These are phyloP conservation scores for Alectura lathami DNA, from an alignment of 2,113 vertebrate genomes.

Conservation along the genomic window DNA sequence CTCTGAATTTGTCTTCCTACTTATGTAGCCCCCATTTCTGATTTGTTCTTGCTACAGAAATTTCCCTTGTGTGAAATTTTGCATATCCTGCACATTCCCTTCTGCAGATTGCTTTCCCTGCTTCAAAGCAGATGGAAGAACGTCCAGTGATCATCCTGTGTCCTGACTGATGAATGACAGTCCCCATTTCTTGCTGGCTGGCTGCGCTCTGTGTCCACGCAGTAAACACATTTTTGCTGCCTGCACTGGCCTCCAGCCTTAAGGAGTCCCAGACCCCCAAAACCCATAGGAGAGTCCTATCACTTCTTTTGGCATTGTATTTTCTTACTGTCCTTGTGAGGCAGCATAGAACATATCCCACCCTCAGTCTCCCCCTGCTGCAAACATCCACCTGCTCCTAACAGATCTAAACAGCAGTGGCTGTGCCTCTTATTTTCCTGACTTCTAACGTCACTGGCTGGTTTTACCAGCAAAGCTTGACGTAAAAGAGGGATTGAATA, in stretches of 20 bases:
- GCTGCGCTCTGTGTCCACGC: not conserved
- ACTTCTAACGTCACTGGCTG: too few species aligned
- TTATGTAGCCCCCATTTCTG: not conserved
- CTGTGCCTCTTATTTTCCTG: too few species aligned
- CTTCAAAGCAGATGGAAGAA: not conserved
- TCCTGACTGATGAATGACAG: not conserved
- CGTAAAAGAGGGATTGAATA: not conserved
- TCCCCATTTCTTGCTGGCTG: conserved; percentile 18
- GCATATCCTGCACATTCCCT: not conserved
- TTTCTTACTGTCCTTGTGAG: too few species aligned
- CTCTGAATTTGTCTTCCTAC: not conserved
- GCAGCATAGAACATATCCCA: too few species aligned
- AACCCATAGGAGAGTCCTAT: too few species aligned
- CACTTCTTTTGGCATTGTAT: too few species aligned
- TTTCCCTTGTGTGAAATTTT: not conserved
- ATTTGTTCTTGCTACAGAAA: not conserved
- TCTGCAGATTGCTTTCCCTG: not conserved
- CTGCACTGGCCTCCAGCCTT: not conserved
- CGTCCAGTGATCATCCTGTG: fast-evolving
- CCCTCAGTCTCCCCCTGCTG: too few species aligned
- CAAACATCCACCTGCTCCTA: too few species aligned
- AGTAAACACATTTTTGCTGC: conserved; percentile 16
- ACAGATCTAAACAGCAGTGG: too few species aligned
- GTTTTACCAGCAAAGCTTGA: not conserved
- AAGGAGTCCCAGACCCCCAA: too few species aligned